phyloP scores from a whole-genome alignment of 2,797 vertebrate species.

The Nyctibius grandis region DNA sequence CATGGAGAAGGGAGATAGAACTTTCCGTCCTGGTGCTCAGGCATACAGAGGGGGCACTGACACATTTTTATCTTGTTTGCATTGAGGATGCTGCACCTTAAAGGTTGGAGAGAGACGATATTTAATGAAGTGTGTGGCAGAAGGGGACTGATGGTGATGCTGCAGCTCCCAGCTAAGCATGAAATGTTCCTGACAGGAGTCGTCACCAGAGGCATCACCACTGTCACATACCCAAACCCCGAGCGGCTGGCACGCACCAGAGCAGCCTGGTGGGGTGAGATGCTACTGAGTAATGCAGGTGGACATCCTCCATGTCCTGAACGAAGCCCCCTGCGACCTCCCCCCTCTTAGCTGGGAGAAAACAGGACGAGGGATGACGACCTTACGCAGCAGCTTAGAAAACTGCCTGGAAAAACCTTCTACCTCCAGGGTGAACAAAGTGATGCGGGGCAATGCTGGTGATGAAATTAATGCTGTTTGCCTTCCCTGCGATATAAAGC shows the following conservation, averaged over 20 bases:
- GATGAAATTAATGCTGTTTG: neutral
- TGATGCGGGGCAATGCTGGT: accelerated
- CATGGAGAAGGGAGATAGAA: neutral
- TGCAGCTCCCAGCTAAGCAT: neutral
- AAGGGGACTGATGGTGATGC: neutral
- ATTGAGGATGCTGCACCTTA: neutral
- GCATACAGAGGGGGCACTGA: accelerated
- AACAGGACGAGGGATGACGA: too few species aligned
- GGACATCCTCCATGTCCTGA: accelerated
- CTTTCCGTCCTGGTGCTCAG: too few species aligned
- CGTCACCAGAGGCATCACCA: accelerated
- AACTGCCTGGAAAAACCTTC: neutral
- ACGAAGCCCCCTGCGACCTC: accelerated
- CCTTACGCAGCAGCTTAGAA: neutral
- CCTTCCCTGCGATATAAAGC: neutral
- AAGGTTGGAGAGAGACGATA: neutral
- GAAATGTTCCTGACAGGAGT: neutral
- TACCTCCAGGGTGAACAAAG: neutral
- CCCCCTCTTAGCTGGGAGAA: neutral
- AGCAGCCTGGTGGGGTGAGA: neutral
- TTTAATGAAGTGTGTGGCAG: accelerated
- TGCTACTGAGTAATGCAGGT: accelerated
- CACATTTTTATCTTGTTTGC: accelerated
- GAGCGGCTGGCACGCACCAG: accelerated
- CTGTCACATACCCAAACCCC: accelerated